Evolutionary conservation across 1,140 invertebrate genomes (phyloP).

Genomic region (Diorhabda sublineata): DNA sequence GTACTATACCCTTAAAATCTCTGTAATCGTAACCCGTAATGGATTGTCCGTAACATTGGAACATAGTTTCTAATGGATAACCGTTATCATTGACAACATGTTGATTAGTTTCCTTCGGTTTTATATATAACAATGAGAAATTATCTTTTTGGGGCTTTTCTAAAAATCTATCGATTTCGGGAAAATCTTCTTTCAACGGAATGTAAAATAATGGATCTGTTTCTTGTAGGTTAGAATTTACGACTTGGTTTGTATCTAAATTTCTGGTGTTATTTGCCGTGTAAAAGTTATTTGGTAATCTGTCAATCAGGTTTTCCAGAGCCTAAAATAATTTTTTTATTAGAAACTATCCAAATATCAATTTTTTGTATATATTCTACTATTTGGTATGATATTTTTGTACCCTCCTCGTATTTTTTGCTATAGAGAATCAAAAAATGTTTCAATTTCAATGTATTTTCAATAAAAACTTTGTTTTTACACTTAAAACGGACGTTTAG

Average conservation of each 20-base stretch:
- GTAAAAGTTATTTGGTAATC: conserved; percentile 28
- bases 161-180: conserved; percentile 26
- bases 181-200: conserved; percentile 30
- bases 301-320: conserved; percentile 29
- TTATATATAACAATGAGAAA: conserved; percentile 27
- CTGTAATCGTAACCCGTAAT: conserved; percentile 30
- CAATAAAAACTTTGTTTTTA: no score
- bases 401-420: no score
- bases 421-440: no score
- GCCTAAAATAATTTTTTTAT: conserved; percentile 14
- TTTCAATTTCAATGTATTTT: no score
- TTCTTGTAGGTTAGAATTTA: conserved; percentile 20
- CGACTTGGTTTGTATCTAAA: background rate
- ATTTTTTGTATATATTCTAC: no score
- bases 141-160: conserved; percentile 19
- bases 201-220: conserved; percentile 33
- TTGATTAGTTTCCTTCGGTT: conserved; percentile 15
- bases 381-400: no score
- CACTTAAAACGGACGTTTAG: no score
- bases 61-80: conserved; percentile 31
- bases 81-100: conserved; percentile 6
- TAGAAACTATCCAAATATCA: no score
- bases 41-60: conserved; percentile 25
- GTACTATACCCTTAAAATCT: conserved; percentile 31
- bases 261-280: conserved; percentile 8